Conservation (phyloP, 1,140 invertebrate genomes). For the Scaptomyza graminum region DNA sequence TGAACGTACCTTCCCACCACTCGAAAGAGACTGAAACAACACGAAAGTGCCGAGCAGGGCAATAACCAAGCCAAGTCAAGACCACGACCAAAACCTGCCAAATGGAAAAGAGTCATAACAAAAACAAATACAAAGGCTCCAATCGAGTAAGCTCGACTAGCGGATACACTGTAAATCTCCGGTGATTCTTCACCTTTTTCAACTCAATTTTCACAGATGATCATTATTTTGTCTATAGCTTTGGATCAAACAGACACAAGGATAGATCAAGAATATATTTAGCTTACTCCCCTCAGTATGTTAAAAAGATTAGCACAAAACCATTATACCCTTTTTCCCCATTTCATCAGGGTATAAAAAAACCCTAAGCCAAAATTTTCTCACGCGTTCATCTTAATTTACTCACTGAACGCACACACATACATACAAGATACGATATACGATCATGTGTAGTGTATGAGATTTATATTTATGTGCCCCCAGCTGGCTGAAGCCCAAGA, state of each 20-base stretch:
- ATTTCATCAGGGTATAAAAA: not conserved
- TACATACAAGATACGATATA: slow-evolving; percentile 7
- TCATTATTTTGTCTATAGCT: no score
- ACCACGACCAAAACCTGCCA: slow-evolving; percentile 32
- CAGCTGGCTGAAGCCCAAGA: not conserved
- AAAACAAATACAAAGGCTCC: slow-evolving; percentile 12
- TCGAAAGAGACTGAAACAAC: slow-evolving; percentile 20
- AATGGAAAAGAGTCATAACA: slow-evolving; percentile 51
- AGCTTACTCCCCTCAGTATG: no score
- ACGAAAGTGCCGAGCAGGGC: slow-evolving; percentile 59
- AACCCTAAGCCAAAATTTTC: slow-evolving; percentile 61
- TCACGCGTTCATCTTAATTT: slow-evolving; percentile 75
- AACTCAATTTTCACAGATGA: no score
- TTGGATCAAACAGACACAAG: no score
- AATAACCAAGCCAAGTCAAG: slow-evolving; percentile 37
- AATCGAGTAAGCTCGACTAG: no score
- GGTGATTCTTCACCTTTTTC: no score
- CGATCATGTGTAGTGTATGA: slow-evolving; percentile 37
- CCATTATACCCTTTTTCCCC: no score
- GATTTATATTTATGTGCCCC: slow-evolving; percentile 4
- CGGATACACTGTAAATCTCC: no score
- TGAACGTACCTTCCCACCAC: slow-evolving; percentile 43
- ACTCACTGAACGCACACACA: slow-evolving; percentile 35
- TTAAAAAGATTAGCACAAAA: no score
- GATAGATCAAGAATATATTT: no score